Evolutionary conservation across 2,888 invertebrate genomes (phyloP), one percentile per base, ranked within the genome.

Genomic region (Strigamia crassipes): DNA sequence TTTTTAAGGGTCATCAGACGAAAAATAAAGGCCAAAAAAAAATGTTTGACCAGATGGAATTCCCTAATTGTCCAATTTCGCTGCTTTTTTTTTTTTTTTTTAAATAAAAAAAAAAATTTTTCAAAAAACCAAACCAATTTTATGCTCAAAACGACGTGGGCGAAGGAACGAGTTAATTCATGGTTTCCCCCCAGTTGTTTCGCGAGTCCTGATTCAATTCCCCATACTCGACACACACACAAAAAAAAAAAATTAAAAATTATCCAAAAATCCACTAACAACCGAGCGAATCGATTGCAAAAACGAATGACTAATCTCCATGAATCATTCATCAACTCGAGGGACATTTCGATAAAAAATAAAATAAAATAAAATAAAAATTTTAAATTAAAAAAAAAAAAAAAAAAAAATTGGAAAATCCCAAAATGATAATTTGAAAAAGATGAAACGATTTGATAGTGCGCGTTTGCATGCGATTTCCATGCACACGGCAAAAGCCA

Each of bases 101-200:
- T 38, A 38, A 6, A 27, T 6, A 2, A 38, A 38, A 4, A 6
- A 38, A 38, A 38, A 1, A 46, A n/a, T 46, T 46, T 4, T 15
- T 1, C 3, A 21, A 56, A 73, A 73, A 73, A 73, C 73, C 73
- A 73, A 73, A 73, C 31, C 73, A 73, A 73, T 73, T 73, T 73
- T 73, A 73, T 73, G 73, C 31, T 73, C 27, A 13, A 12, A 15
- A 23, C 13, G 31, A 66, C 31, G 73, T 73, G 31, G 73, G 73
- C 73, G 73, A 73, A 31, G 73, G 73, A 73, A 6, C 73, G 31
- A 73, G 27, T 73, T 73, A 73, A 73, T 73, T 31, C 73, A n/a
- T 73, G 73, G 73, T 73, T 27, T 73, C 73, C 73, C 27, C 73
- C 13, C 27, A 15, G 31, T 73, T 2, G 12, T 73, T 27, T 66